Evolutionary conservation across 2,888 invertebrate species (phyloP), one percentile per base, ranked within the genome.

Genomic region (Meteorus cinctellus): DNA sequence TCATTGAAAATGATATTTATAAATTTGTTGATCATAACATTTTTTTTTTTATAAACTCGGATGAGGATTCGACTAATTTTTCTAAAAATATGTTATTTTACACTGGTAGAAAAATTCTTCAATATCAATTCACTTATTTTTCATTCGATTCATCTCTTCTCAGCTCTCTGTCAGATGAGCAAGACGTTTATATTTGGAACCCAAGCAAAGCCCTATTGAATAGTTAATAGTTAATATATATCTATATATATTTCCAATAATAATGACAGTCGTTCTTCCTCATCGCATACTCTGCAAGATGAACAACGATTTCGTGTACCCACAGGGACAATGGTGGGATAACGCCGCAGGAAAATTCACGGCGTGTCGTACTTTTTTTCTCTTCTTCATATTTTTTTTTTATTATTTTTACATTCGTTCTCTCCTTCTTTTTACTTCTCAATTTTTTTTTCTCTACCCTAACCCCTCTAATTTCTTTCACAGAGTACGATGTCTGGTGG

Each of bases 331-430:
- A 80, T 80, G 78, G 78, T 79, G 81, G 77, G 79, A 79, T 79
- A 79, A 74, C 76, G 81, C 81, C 81, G 75, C 76, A 77, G 81
- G 79, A 79, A 77, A 76, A 71, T 81, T 79, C 81, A 77, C 79
- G 79, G 67, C 71, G 72, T 63, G 55, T 71, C 71, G 67, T 74
- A 12, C 51, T 65, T 78, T 70, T 55, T 73, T 62, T 75, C 65
- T 66, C 63, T 67, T 71, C 68, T 55, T 70, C 41, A 66, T 67
- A 8, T 34, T 34, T 34, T 2, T 34, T 34, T 6, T 34, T 34
- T 34, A 6, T 34, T 34, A 8, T 51, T 62, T 67, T 69, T 70
- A 10, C 24, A 41, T 16, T 36, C 27, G 24, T 71, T 67, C 70
- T 72, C 70, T 72, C 27, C 51, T 72, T 74, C 65, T 70, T 31